phyloP scores from a whole-genome alignment of 2,888 invertebrate genomes.

The Epirrhoe tristata region DNA sequence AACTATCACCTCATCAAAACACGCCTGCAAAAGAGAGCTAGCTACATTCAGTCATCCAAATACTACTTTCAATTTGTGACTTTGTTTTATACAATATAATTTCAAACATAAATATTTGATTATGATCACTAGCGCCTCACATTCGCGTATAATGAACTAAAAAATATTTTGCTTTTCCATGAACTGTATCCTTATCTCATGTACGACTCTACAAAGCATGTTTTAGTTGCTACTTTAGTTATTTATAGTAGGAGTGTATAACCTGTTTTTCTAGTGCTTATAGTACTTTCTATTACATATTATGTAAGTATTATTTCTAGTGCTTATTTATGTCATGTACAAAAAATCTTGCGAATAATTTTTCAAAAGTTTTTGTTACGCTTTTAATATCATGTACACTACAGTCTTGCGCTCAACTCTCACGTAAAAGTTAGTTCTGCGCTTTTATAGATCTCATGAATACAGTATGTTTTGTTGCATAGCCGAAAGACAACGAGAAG shows the following conservation, averaged over 20 bases:
- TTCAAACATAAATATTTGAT: no score
- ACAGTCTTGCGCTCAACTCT: background rate
- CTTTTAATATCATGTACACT: background rate
- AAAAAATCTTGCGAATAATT: slow-evolving; percentile 1
- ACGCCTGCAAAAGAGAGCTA: background rate
- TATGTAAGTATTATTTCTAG: background rate
- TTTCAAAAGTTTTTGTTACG: background rate
- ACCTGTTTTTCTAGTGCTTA: background rate
- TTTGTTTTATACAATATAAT: no score
- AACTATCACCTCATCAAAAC: background rate
- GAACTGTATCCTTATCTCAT: no score
- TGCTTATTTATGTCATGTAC: background rate
- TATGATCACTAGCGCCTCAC: no score
- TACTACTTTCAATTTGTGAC: no score
- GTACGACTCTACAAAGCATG: background rate
- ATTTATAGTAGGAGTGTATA: background rate
- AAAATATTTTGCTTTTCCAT: no score
- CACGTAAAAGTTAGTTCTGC: background rate
- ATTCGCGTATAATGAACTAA: no score
- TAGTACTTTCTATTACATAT: no score
- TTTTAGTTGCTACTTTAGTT: background rate
- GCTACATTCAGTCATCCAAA: no score
- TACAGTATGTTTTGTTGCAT: slow-evolving; percentile 27
- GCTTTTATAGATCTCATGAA: background rate
- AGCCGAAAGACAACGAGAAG: slow-evolving; percentile 34